Conservation (phyloP, 2,888 invertebrate species). For the Noctua janthe region DNA sequence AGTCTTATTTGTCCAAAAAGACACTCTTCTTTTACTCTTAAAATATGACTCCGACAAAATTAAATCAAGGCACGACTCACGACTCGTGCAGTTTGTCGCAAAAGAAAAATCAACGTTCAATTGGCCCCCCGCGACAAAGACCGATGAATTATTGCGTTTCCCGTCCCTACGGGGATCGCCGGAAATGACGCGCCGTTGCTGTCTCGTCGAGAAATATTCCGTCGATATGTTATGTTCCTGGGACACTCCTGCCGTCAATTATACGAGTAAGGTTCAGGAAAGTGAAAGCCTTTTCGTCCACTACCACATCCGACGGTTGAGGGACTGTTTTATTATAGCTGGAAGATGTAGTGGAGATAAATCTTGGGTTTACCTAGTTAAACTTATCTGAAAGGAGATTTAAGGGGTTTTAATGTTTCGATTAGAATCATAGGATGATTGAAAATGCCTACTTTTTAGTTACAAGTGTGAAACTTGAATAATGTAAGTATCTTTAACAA, state of each 20-base stretch:
- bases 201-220: slow-evolving; percentile 74
- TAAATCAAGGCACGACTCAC: slow-evolving; percentile 55
- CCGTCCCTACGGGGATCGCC: slow-evolving; percentile 73
- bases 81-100: slow-evolving; percentile 60
- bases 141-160: slow-evolving; percentile 85
- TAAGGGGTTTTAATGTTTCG: slow-evolving; percentile 34
- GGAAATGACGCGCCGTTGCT: slow-evolving; percentile 75
- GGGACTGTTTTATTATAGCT: slow-evolving; percentile 50
- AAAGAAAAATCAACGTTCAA: slow-evolving; percentile 83
- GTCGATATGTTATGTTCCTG: slow-evolving; percentile 73
- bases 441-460: slow-evolving; percentile 9
- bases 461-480: neutral
- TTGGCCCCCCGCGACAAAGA: slow-evolving; percentile 82
- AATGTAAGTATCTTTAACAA: neutral
- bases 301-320: slow-evolving; percentile 39
- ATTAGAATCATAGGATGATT: slow-evolving; percentile 13
- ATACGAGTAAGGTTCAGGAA: slow-evolving; percentile 67
- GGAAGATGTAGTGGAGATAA: slow-evolving; percentile 35
- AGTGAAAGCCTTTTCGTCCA: slow-evolving; percentile 52
- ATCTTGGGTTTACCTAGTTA: slow-evolving; percentile 37
- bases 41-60: slow-evolving; percentile 37
- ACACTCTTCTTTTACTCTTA: neutral
- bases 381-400: slow-evolving; percentile 39
- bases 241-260: slow-evolving; percentile 68
- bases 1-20: neutral